A percentile compares a stretch with the other conserved stretches of the same genome.
Conservation (phyloP, 2,888 invertebrate species). For the Geotrupes spiniger region DNA sequence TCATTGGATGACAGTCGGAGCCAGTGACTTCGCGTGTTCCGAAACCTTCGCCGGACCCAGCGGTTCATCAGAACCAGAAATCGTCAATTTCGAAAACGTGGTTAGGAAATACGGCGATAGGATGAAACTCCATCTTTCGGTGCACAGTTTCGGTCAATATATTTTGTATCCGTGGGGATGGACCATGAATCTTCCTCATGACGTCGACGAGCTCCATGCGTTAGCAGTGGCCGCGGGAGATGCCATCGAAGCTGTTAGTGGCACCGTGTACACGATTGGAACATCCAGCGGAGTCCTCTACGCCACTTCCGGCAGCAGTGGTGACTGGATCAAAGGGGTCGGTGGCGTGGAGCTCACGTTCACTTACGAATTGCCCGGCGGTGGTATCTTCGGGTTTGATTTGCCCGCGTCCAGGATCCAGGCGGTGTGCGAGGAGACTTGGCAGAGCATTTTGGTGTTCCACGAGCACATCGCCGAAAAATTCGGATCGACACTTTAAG, state of each 20-base stretch:
- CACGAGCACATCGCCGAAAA: constrained; percentile 43
- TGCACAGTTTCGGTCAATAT: constrained; percentile 72
- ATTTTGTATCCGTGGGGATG: constrained; percentile 68
- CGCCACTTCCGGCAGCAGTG: constrained; percentile 59
- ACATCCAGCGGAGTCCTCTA: constrained; percentile 52
- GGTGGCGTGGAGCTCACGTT: constrained; percentile 58
- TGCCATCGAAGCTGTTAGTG: constrained; percentile 43
- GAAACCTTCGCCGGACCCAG: constrained; percentile 51
- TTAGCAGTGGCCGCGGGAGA: constrained; percentile 50
- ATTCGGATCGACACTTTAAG: too few species aligned
- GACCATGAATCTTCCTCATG: constrained; percentile 51
- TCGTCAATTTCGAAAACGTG: constrained; percentile 56
- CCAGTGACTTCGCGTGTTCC: constrained; percentile 44
- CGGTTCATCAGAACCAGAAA: constrained; percentile 56
- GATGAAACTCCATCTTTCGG: constrained; percentile 63
- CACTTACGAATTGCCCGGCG: constrained; percentile 64
- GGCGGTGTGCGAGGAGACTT: constrained; percentile 59
- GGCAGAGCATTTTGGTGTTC: constrained; percentile 57
- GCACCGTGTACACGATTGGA: constrained; percentile 46
- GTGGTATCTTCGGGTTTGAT: constrained; percentile 56
- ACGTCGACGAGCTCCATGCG: constrained; percentile 50
- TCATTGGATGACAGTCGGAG: constrained; percentile 59
- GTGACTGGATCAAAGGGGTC: constrained; percentile 62
- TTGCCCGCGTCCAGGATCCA: constrained; percentile 55
- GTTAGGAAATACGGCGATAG: constrained; percentile 57